Base-by-base conservation (phyloP, 2,888 invertebrate genomes). In the Dyspetes luteomarginatus region DNA sequence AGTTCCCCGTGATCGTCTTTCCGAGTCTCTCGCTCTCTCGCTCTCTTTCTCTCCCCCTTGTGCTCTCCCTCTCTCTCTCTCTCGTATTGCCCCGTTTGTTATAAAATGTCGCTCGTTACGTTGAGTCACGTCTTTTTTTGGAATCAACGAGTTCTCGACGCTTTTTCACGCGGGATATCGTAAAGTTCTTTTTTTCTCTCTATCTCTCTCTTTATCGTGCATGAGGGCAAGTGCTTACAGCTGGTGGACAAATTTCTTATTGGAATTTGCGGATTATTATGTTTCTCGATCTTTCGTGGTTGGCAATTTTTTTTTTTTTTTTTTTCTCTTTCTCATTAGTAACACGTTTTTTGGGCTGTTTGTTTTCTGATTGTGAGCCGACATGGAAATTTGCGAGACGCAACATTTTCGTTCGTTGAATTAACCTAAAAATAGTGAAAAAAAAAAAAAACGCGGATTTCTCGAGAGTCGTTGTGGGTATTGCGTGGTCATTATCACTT, bases 41-140 rank as follows among this genome's bases (percentile, higher is more conserved):
- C 7, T 36, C 36, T 36, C 3, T 4, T 36, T 7, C 36, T 7
- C 45, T n/a, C 22, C 28, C 43, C 12, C 50, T n/a, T n/a, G n/a
- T n/a, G n/a, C n/a, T n/a, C n/a, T n/a, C n/a, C n/a, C n/a, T n/a
- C n/a, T n/a, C n/a, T n/a, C n/a, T n/a, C 60, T 52, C 48, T 36
- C 41, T 76, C 41, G 45, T 30, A 12, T 41, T 15, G 24, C 43
- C 58, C 28, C 48, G 41, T 43, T 36, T 48, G 7, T 48, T 48
- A 48, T 17, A 48, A 75, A 68, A 58, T 64, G 75, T 71, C 80
- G 30, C 56, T 52, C 62, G 56, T 58, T 24, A 15, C 72, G 81
- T 81, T 82, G 82, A 82, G 81, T 81, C 81, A 83, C 78, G 67
- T 78, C 71, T 81, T 81, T 75, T 78, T 83, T 78, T 83, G 74